Evolutionary conservation across 2,113 vertebrate species (phyloP), one percentile per base, ranked within the genome.

Genomic region (Tachysurus vachellii): DNA sequence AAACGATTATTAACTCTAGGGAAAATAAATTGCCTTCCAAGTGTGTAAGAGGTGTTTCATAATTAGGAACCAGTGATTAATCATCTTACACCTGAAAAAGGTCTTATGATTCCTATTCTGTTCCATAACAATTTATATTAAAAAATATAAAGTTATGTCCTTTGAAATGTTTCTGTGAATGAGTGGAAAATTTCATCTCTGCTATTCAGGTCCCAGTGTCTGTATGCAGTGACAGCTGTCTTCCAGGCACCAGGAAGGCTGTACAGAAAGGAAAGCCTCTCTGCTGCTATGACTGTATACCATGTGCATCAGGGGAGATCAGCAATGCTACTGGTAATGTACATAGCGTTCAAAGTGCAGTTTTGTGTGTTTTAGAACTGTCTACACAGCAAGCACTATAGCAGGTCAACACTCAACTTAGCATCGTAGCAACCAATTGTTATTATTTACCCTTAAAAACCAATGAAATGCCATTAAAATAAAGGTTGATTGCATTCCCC

Each of bases 211-310:
- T 73, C 3, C 85, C 85, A 1, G 80, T 87, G 85, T 87, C 85
- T 75, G 68, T 87, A 8, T 87, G 85, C 79, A 87, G 80, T 87
- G 79, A 87, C 26, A 82, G 80, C 16, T 87, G 85, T 56, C 80
- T 56, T 16, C 66, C 79, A 21, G 85, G 85, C 54, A 87, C 53
- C 85, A 87, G 85, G 54, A 87, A 82, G 19, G 80, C 85, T 56
- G 75, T 86, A 12, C 85, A 86, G 85, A 86, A 86, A 36, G 85
- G 85, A 57, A 86, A n/a, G n/a, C 76, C 85, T 14, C 31, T 73
- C 21, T 84, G 82, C 66, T 84, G 82, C 31, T 84, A 84, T 47
- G 82, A 84, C 66, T 84, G 82, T 42, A 57, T 84, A 73, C n/a
- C 31, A 23, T 84, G 82, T 56, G 54, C 82, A 71, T 59, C 66